These are phyloP conservation scores for Tympanoctomys barrerae DNA, from an alignment of 2,797 vertebrate species.

Conservation along the genomic window DNA sequence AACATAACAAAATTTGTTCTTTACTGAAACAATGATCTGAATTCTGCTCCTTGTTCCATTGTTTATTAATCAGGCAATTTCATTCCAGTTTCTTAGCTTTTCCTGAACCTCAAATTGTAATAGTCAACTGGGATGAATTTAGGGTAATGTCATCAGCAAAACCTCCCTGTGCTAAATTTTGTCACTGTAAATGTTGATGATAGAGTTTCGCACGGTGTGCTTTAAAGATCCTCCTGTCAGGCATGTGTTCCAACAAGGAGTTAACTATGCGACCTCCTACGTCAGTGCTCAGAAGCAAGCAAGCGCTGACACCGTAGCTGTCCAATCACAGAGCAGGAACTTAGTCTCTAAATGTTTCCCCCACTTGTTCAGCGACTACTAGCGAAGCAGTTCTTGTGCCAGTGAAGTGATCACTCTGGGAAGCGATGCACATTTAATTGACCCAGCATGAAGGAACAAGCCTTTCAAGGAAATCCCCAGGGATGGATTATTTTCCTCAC, in stretches of 20 bases:
- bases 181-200: slow-evolving; percentile 37
- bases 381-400: slow-evolving; percentile 46
- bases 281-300: background rate
- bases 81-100: slow-evolving; percentile 41
- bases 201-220: background rate
- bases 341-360: slow-evolving; percentile 43
- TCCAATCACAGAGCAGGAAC: slow-evolving; percentile 20
- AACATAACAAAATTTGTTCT: background rate
- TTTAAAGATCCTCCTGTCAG: slow-evolving; percentile 29
- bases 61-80: background rate
- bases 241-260: background rate
- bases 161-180: background rate
- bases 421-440: slow-evolving; percentile 54
- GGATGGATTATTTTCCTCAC: slow-evolving; percentile 66
- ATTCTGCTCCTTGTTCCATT: background rate
- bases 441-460: slow-evolving; percentile 51
- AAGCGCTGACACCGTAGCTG: background rate
- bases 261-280: background rate
- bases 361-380: slow-evolving; percentile 42
- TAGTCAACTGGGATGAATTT: background rate
- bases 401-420: slow-evolving; percentile 49
- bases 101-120: slow-evolving; percentile 51
- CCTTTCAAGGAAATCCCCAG: slow-evolving; percentile 71
- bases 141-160: background rate
- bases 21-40: background rate